phyloP scores from a whole-genome alignment of 64 coral and sea anemone genomes.

The Dendronephthya gigantea region DNA sequence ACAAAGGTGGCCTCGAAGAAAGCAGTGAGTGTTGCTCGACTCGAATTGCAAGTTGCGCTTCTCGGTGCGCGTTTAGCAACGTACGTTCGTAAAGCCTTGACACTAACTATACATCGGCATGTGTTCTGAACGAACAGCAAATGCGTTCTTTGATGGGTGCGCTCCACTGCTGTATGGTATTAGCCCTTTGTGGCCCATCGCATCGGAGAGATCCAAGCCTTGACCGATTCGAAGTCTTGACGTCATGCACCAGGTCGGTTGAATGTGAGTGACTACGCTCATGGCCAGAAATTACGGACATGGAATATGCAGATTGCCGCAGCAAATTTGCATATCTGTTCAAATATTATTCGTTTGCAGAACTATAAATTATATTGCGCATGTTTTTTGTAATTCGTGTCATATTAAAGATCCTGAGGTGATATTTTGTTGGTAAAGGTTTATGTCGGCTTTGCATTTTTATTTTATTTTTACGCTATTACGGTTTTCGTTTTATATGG shows the following conservation, averaged over 20 bases:
- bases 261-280: not conserved
- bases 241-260: not conserved
- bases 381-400: too few relatives aligned
- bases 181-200: not conserved
- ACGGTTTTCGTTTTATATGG: too few relatives aligned
- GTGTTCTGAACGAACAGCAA: not conserved
- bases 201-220: not conserved
- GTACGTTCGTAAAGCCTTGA: not conserved
- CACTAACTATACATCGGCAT: not conserved
- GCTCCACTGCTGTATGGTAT: not conserved
- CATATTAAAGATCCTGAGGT: too few relatives aligned
- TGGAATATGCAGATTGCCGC: too few relatives aligned
- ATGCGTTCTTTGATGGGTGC: not conserved
- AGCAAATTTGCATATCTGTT: too few relatives aligned
- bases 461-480: too few relatives aligned
- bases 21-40: not conserved
- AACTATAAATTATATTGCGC: too few relatives aligned
- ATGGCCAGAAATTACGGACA: too few relatives aligned
- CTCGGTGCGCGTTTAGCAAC: not conserved
- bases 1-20: not conserved
- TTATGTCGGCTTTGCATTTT: too few relatives aligned
- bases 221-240: not conserved
- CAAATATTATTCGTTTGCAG: too few relatives aligned
- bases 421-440: too few relatives aligned
- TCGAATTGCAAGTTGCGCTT: not conserved